These are phyloP conservation scores for Melanotaenia maccullochi DNA, from an alignment of 2,797 vertebrate genomes.

Conservation along the genomic window DNA sequence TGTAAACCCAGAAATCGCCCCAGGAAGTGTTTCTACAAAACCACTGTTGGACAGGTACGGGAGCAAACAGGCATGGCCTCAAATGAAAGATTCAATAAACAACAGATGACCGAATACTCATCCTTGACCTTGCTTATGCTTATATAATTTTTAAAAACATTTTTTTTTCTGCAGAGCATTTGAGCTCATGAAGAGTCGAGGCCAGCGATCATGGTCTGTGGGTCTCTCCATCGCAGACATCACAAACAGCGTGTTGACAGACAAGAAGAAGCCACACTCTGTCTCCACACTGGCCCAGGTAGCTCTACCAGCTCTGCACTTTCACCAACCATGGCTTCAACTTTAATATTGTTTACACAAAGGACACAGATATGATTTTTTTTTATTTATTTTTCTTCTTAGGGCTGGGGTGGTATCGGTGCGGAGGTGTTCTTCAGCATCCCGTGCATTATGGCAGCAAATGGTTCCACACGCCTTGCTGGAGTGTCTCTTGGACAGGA, in stretches of 20 bases:
- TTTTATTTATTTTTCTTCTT: neutral
- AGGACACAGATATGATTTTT: neutral
- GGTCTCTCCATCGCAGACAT: constrained; percentile 94
- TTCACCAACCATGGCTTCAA: neutral
- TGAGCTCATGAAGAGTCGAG: constrained; percentile 89
- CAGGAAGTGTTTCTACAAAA: constrained; percentile 78
- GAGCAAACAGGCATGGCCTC: neutral
- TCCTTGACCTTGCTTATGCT: neutral
- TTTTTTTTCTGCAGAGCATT: constrained; percentile 82
- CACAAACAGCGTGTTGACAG: constrained; percentile 87
- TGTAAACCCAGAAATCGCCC: constrained; percentile 61
- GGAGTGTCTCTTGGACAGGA: constrained; percentile 77
- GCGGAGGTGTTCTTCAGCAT: constrained; percentile 94
- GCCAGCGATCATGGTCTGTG: constrained; percentile 94
- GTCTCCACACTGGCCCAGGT: constrained; percentile 94
- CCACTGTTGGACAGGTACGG: constrained; percentile 89
- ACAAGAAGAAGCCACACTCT: constrained; percentile 91
- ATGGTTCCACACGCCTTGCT: constrained; percentile 85
- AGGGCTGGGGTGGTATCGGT: constrained; percentile 84
- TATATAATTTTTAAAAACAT: neutral
- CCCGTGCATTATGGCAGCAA: constrained; percentile 88
- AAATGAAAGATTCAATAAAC: neutral
- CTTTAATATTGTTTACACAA: neutral
- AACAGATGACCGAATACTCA: neutral
- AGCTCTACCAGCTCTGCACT: constrained; percentile 15